Base-by-base conservation (phyloP, 2,888 invertebrate genomes). In the Phaedon cochleariae region DNA sequence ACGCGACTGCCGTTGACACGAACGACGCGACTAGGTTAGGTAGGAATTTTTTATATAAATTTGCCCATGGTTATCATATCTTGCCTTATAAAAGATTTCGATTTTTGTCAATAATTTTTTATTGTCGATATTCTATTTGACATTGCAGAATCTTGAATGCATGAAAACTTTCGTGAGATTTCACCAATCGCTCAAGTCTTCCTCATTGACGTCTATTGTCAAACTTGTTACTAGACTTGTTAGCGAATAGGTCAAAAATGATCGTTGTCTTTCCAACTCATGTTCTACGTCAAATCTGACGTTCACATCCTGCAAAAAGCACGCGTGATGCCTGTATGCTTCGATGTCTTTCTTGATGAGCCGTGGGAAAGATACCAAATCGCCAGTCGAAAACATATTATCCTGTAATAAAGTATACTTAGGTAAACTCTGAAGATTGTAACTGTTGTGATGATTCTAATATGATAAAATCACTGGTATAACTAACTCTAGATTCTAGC, bases 281-380 rank as follows among this genome's bases (percentile, higher is more conserved):
- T 51, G 55, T 0, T 70, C 68, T n/a, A 72, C 64, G 46, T 70
- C 67, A 18, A 67, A 57, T n/a, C 62, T 58, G 1, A 75, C 45
- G 15, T 72, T 70, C 3, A 74, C 63, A 51, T 75, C 75, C 55
- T 73, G 75, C 12, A 76, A 31, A 18, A 68, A 49, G 53, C 73
- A 74, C 1, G 72, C 68, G 17, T 65, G 69, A 17, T 52, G 63
- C 51, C 68, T 66, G 46, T 72, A 74, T 6, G 74, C 26, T 12
- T 69, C 63, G 46, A 69, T 41, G 54, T 73, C 70, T 10, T 68
- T 65, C 37, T 61, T 59, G 1, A 70, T 69, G 2, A 74, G 20
- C 46, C 75, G 69, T 5, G 77, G 75, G 58, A 71, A 76, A 6
- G 68, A 51, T 1, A 62, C 41, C 2, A 71, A 18, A 41, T 70